Evolutionary conservation across 35 echinoderm and acorn worm genomes (phyloP).

Genomic region (Ptychodera flava): DNA sequence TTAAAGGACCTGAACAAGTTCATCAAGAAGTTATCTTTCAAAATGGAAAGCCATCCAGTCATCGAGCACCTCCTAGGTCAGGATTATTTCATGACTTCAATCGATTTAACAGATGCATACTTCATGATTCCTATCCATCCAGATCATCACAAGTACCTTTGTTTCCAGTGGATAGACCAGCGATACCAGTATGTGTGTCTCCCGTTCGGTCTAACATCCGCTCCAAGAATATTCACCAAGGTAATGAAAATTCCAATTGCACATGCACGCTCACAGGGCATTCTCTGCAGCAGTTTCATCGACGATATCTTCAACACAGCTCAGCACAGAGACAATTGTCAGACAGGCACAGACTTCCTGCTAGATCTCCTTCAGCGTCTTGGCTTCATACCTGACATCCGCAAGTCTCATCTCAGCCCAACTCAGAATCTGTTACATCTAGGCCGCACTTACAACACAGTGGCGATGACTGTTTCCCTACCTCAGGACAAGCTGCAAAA

Average conservation of each 20-base stretch:
- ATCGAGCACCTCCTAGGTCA: no score
- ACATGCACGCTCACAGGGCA: neutral
- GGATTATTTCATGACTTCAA: no score
- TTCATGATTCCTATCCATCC: conserved; percentile 9
- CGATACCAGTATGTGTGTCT: conserved; percentile 11
- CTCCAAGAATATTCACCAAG: conserved; percentile 23
- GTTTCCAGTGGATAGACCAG: conserved; percentile 22
- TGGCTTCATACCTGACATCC: conserved; percentile 6
- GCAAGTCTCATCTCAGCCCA: conserved; percentile 5
- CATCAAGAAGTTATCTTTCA: no score
- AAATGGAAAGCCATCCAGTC: no score
- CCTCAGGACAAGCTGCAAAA: no score
- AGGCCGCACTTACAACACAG: no score
- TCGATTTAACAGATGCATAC: conserved; percentile 18
- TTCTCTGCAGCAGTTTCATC: conserved; percentile 15
- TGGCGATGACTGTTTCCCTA: no score
- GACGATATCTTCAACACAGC: conserved; percentile 22
- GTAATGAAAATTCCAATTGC: conserved; percentile 22
- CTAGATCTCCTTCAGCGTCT: neutral
- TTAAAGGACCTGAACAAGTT: no score
- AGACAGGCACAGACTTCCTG: neutral
- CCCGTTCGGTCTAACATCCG: neutral
- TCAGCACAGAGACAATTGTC: neutral
- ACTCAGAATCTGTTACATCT: neutral
- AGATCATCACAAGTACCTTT: conserved; percentile 15